phyloP scores from a whole-genome alignment of 1,140 invertebrate genomes.

The Sitophilus oryzae region DNA sequence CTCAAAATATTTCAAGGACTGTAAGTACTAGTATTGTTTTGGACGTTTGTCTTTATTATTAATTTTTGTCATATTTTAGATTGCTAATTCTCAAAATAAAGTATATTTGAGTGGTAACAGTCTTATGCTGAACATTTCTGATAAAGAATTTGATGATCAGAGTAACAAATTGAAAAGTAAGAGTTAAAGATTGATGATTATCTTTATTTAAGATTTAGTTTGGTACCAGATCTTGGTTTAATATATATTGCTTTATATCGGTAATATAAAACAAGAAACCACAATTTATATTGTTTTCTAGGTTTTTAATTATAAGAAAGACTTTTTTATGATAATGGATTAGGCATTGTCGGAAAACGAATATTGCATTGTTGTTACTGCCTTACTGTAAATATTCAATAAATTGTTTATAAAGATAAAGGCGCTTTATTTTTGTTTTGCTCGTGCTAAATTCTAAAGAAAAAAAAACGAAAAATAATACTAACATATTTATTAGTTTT shows the following conservation, averaged over 20 bases:
- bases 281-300: constrained; percentile 6
- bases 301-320: constrained; percentile 8
- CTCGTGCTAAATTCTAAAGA: too few species aligned
- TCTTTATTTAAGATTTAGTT: constrained; percentile 2
- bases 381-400: constrained; percentile 20
- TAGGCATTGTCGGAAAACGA: background rate
- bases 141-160: constrained; percentile 85
- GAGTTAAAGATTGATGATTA: constrained; percentile 43
- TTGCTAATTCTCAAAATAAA: constrained; percentile 90
- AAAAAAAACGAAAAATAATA: constrained; percentile 2
- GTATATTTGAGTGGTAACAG: constrained; percentile 89
- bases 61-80: constrained; percentile 51
- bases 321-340: constrained; percentile 3
- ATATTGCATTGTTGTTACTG: constrained; percentile 21
- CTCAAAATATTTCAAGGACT: constrained; percentile 94
- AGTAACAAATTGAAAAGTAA: constrained; percentile 81
- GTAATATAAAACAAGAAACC: background rate
- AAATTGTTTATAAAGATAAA: constrained; percentile 12
- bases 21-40: constrained; percentile 53
- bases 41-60: background rate
- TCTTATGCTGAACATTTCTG: constrained; percentile 96
- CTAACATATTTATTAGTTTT: background rate
- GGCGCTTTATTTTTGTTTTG: background rate
- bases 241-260: background rate
- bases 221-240: background rate